A percentile compares a stretch with the other conserved stretches of the same genome.
These are phyloP conservation scores for Trachemys scripta DNA, from an alignment of 2,113 vertebrate genomes.

Conservation along the genomic window DNA sequence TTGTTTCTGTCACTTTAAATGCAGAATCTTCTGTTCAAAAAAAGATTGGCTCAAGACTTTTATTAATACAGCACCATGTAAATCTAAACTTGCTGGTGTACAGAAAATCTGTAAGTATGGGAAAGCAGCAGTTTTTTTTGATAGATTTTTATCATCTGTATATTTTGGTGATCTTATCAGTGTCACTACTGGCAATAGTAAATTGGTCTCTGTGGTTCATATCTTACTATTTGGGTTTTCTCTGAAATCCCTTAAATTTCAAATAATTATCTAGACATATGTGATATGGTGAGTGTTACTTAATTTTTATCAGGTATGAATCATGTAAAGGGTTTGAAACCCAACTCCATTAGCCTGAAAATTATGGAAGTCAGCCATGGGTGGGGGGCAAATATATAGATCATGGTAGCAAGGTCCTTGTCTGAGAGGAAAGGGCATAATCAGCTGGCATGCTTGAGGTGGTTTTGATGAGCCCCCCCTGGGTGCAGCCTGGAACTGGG, in stretches of 20 bases:
- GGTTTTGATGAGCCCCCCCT: too few species aligned
- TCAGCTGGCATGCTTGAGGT: background rate
- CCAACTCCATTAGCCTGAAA: background rate
- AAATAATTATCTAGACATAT: background rate
- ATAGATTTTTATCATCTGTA: background rate
- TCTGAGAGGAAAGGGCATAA: background rate
- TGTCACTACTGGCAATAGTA: background rate
- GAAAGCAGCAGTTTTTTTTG: background rate
- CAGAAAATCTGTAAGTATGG: background rate
- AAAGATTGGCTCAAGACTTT: background rate
- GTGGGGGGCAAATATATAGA: background rate
- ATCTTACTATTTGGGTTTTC: background rate
- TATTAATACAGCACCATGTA: background rate
- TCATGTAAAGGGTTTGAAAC: background rate
- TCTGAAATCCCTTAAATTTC: accelerated
- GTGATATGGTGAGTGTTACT: background rate
- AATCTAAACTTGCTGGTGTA: background rate
- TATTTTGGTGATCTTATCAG: background rate
- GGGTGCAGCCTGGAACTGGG: too few species aligned
- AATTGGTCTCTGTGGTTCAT: background rate
- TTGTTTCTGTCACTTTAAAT: background rate
- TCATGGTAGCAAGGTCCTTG: background rate
- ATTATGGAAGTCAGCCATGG: background rate
- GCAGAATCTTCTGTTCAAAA: background rate
- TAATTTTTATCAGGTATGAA: background rate